These are phyloP conservation scores for Tromatobia lineatoria DNA, from an alignment of 2,888 invertebrate genomes.

Conservation along the genomic window DNA sequence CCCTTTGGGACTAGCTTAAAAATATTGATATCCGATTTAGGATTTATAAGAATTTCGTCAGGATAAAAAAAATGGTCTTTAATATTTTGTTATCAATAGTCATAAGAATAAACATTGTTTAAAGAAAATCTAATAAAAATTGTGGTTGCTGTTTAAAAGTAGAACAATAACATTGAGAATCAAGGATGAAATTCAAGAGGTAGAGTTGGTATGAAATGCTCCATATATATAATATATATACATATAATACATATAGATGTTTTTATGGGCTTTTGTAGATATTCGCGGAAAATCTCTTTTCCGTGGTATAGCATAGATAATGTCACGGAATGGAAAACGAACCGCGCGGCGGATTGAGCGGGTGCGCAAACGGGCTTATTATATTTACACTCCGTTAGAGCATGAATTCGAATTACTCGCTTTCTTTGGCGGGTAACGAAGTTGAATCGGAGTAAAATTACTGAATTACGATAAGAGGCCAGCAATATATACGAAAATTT, in stretches of 20 bases:
- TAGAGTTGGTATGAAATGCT: too few relatives aligned
- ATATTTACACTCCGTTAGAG: slow-evolving; percentile 63
- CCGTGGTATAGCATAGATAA: slow-evolving; percentile 43
- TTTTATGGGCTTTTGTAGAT: not conserved
- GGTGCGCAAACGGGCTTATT: slow-evolving; percentile 50
- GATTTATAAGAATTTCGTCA: too few relatives aligned
- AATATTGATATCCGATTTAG: too few relatives aligned
- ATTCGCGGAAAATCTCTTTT: slow-evolving; percentile 15
- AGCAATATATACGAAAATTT: slow-evolving; percentile 54
- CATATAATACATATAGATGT: not conserved
- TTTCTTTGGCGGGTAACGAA: slow-evolving; percentile 58
- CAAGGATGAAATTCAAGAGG: too few relatives aligned
- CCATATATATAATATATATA: too few relatives aligned
- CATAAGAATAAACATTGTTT: too few relatives aligned
- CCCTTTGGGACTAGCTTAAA: too few relatives aligned
- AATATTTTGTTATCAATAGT: too few relatives aligned
- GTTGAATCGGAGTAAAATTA: slow-evolving; percentile 63
- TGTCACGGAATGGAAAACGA: not conserved
- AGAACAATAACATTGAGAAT: too few relatives aligned
- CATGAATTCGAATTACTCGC: slow-evolving; percentile 61
- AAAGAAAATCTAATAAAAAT: too few relatives aligned
- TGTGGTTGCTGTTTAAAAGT: too few relatives aligned
- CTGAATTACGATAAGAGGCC: slow-evolving; percentile 50
- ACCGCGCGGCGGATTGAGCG: slow-evolving; percentile 25
- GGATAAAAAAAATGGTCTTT: too few relatives aligned